Evolutionary conservation across 2,888 invertebrate species (phyloP).

Genomic region (Pheosia tremula): DNA sequence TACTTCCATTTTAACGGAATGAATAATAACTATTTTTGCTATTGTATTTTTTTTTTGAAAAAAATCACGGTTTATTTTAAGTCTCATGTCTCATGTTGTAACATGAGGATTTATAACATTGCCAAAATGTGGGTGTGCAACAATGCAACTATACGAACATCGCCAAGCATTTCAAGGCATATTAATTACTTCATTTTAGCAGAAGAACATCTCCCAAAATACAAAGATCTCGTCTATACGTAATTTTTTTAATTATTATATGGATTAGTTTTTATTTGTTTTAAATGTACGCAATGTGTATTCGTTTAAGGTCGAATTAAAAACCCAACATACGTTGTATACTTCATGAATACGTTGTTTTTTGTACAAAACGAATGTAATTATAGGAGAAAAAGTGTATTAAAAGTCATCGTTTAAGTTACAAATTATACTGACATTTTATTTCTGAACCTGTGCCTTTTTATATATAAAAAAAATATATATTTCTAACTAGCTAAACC

Average conservation of each 20-base stretch:
- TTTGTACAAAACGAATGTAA: constrained; percentile 79
- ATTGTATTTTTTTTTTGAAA: not conserved
- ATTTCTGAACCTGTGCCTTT: constrained; percentile 47
- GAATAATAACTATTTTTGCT: not conserved
- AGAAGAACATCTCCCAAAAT: constrained; percentile 49
- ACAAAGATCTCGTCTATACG: constrained; percentile 76
- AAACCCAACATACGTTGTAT: constrained; percentile 62
- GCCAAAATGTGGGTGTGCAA: no score
- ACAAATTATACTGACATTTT: constrained; percentile 66
- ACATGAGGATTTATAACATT: no score
- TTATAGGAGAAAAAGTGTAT: constrained; percentile 76
- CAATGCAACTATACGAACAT: no score
- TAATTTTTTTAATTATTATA: constrained; percentile 73
- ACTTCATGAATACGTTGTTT: constrained; percentile 69
- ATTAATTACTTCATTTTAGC: not conserved
- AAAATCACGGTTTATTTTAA: no score
- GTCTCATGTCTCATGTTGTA: no score
- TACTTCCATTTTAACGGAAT: not conserved
- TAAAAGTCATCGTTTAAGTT: constrained; percentile 84
- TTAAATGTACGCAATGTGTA: constrained; percentile 42
- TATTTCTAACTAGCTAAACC: no score
- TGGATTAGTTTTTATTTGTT: constrained; percentile 57
- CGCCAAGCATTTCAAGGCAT: no score
- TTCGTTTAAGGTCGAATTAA: constrained; percentile 63
- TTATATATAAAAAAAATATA: no score